Base-by-base conservation (phyloP, 2,797 vertebrate genomes). In the Podarcis lilfordi region DNA sequence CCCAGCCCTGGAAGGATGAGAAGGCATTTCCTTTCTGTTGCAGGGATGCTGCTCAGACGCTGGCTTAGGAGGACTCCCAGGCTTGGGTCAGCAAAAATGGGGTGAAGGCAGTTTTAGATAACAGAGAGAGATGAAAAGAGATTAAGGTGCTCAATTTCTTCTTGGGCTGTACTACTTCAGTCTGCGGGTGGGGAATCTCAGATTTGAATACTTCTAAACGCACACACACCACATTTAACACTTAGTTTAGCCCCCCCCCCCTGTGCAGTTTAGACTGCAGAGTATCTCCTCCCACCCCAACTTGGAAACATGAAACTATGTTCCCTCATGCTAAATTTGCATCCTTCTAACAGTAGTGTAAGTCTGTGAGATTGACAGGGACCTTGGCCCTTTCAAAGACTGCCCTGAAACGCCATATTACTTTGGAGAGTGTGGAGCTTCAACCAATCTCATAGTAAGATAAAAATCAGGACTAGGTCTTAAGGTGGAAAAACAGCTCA, bases 1-100 rank as follows among this genome's bases (percentile, higher is more conserved):
- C 32, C 80, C 75, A 85, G 72, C 50, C 45, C 80, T 66, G 29
- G 32, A 5, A 35, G 71, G 6, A 19, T 45, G 40, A 11, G 2
- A 89, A 77, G 82, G 35, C 43, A 80, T 29, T 86, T 40, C 45
- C 61, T 64, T 29, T 76, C 84, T 61, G 32, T 80, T 61, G 35
- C 88, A 82, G 4, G 29, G 8, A 23, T 71, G 55, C 37, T 5
- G 8, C 89, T 37, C 86, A 74, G 64, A 19, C 29, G 3, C 78
- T 37, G 10, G 37, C 45, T 55, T 32, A 10, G 2, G 89, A 80
- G 83, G 75, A 82, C 69, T 19, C 23, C 7, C 72, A 82, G 10
- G 3, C 76, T 87, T 8, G 3, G 10, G 77, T 13, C 45, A 90
- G 17, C 19, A 35, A 19, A 35, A 29, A 37, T 75, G 79, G 55